Base-by-base conservation (phyloP, 1,140 invertebrate genomes). In the Phocides pigmalion region DNA sequence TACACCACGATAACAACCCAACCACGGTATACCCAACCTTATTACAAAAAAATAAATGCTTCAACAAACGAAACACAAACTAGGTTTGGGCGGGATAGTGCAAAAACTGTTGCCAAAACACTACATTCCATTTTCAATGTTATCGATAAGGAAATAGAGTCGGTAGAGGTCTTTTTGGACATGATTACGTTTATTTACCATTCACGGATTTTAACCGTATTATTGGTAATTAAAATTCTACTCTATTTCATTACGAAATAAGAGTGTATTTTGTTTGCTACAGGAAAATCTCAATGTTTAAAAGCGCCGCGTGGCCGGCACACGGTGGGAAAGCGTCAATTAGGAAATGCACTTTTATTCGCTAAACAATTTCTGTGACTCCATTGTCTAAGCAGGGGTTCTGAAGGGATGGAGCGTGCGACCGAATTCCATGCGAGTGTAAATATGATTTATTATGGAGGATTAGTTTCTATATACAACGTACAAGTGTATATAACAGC, bases 321-420 rank as follows among this genome's bases (percentile, higher is more conserved):
- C 73, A 81, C 82, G 84, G 81, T 88, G 78, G 82, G 87, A 87
- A 84, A 68, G 75, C 68, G 70, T 69, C 87, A 88, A 90, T 90
- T 88, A 88, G 83, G 82, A 85, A 82, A 84, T 72, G 81, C 83
- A 84, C 81, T 83, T 81, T 82, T 73, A 76, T 82, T 84, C 68
- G 75, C 51, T 62, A 54, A 73, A 76, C 72, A 76, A 76, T 79
- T 71, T 70, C 71, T 75, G 71, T 75, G 81, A 75, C 71, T 71
- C 46, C 54, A 63, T 70, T 68, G 64, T 66, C 25, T 56, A 41
- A 42, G 63, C 49, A 53, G 72, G 63, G 74, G 72, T 66, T 22
- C 54, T 64, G 72, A 67, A 51, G 46, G 20, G 71, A 72, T 61
- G 67, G 47, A 77, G 69, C 78, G 83, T 83, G 83, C 79, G 82